phyloP scores from a whole-genome alignment of 2,113 vertebrate genomes.

The Coracopsis vasa region DNA sequence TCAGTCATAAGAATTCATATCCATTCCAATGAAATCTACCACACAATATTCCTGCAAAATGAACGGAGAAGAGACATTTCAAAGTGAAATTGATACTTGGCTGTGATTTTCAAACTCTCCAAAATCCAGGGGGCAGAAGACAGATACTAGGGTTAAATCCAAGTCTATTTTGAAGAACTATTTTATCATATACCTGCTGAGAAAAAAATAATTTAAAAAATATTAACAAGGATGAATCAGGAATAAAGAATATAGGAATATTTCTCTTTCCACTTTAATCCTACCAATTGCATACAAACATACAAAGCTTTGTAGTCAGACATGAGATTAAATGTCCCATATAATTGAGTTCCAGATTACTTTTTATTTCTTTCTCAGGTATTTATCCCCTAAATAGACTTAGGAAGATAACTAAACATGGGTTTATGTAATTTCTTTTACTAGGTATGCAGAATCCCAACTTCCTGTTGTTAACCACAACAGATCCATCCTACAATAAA shows the following conservation, averaged over 20 bases:
- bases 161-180: not conserved
- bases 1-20: not conserved
- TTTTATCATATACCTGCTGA: not conserved
- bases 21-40: not conserved
- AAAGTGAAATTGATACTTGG: not conserved
- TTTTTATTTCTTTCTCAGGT: not conserved
- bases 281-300: not conserved
- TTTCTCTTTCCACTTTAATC: conserved; percentile 27
- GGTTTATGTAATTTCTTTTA: not conserved
- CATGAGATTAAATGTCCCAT: not conserved
- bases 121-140: not conserved
- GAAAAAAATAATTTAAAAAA: not conserved
- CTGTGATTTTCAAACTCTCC: not conserved
- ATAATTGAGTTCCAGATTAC: not conserved
- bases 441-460: not conserved
- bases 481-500: not conserved
- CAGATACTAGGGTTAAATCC: not conserved
- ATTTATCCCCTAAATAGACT: conserved; percentile 2
- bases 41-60: not conserved
- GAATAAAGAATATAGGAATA: not conserved
- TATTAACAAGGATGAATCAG: not conserved
- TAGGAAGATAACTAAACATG: not conserved
- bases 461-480: not conserved
- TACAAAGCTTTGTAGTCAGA: not conserved
- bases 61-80: not conserved